Conservation (phyloP, 2,797 vertebrate species). For the Botia kubotai region DNA sequence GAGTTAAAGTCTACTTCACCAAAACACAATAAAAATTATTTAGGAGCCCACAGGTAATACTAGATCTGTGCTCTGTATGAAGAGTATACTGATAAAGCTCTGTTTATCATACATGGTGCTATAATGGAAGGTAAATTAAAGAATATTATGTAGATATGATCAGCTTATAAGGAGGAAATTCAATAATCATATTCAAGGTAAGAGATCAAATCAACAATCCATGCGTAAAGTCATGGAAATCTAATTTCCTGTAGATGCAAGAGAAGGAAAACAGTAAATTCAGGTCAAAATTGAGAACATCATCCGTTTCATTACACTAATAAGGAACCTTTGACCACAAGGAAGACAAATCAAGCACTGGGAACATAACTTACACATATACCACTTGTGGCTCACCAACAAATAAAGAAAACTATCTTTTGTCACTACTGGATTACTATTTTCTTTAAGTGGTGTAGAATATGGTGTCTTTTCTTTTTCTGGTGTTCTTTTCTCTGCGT, state of each 20-base stretch:
- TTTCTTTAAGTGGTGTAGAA: slow-evolving; percentile 83
- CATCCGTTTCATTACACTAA: slow-evolving; percentile 68
- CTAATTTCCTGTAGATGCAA: neutral
- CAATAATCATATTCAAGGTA: neutral
- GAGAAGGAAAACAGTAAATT: neutral
- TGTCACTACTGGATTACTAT: slow-evolving; percentile 81
- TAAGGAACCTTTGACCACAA: slow-evolving; percentile 48
- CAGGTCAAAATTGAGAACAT: slow-evolving; percentile 38
- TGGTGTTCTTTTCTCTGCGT: neutral
- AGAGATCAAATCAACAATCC: neutral
- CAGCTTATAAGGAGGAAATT: neutral
- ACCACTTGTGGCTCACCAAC: slow-evolving; percentile 74
- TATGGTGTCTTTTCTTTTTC: slow-evolving; percentile 66
- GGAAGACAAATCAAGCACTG: slow-evolving; percentile 51
- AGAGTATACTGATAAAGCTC: neutral
- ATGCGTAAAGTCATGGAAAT: neutral
- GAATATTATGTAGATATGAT: neutral
- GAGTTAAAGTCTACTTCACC: slow-evolving; percentile 31
- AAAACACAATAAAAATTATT: slow-evolving; percentile 17
- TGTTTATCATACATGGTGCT: neutral
- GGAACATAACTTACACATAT: slow-evolving; percentile 56
- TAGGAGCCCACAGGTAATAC: slow-evolving; percentile 23
- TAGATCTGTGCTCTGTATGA: slow-evolving; percentile 9
- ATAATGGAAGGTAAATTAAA: neutral
- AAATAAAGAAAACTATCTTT: slow-evolving; percentile 78